A percentile compares a stretch with the other conserved stretches of the same genome.
Conservation (phyloP, 2,113 vertebrate genomes). For the Campylomormyrus tamandua region DNA sequence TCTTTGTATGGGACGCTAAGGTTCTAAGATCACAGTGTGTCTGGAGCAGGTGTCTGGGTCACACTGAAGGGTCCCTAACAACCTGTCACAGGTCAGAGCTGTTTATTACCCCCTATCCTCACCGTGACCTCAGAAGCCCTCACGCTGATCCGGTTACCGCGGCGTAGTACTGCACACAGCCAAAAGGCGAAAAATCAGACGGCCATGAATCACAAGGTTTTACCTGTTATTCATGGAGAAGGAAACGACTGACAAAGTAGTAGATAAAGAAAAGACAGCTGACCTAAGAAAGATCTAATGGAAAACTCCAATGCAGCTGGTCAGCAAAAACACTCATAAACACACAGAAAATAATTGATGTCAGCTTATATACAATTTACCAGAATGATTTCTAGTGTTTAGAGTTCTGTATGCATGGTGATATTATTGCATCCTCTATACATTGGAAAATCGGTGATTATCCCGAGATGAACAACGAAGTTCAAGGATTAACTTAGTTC, state of each 20-base stretch:
- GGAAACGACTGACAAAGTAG: neutral
- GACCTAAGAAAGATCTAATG: neutral
- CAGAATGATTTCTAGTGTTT: neutral
- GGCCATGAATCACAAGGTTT: neutral
- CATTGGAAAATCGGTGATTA: neutral
- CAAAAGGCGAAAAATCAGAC: neutral
- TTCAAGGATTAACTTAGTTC: neutral
- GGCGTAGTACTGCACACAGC: neutral
- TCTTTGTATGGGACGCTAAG: neutral
- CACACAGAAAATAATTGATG: neutral
- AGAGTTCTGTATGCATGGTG: neutral
- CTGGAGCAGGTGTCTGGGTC: neutral
- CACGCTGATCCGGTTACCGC: neutral
- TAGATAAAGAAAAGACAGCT: conserved; percentile 1
- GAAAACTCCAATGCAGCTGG: neutral
- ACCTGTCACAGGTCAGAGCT: neutral
- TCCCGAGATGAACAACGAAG: neutral
- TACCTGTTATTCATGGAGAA: conserved; percentile 18
- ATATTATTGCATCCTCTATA: neutral
- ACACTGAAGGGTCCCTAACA: neutral
- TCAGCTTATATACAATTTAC: neutral
- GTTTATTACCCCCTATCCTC: neutral
- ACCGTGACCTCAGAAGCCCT: neutral
- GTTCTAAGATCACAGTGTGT: neutral
- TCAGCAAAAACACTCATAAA: neutral